Conservation (phyloP, 2,888 invertebrate genomes). For the Heliconius aoede region DNA sequence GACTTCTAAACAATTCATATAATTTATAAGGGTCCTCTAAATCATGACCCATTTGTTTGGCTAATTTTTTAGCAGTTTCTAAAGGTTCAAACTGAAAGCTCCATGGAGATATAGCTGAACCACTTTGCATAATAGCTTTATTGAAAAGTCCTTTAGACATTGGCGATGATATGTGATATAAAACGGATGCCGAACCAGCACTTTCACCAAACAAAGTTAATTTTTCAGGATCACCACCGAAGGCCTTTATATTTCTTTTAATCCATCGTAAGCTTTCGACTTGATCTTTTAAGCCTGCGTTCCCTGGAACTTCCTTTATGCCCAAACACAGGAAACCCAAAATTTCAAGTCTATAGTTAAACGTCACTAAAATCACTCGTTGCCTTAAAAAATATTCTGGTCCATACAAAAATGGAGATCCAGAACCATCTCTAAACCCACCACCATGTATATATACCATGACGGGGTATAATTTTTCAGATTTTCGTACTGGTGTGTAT, state of each 20-base stretch:
- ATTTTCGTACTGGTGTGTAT: slow-evolving; percentile 61
- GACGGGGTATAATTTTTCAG: slow-evolving; percentile 59
- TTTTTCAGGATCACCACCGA: slow-evolving; percentile 73
- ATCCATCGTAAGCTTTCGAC: slow-evolving; percentile 72
- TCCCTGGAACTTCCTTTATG: slow-evolving; percentile 74
- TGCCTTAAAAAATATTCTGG: slow-evolving; percentile 68
- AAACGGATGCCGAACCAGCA: slow-evolving; percentile 73
- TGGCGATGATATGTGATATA: slow-evolving; percentile 70
- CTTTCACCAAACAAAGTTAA: slow-evolving; percentile 76
- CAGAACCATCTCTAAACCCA: slow-evolving; percentile 73
- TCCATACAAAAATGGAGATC: slow-evolving; percentile 69
- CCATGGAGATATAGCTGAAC: slow-evolving; percentile 74
- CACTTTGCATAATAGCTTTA: slow-evolving; percentile 75
- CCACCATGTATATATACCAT: slow-evolving; percentile 79
- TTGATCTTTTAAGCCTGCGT: slow-evolving; percentile 76
- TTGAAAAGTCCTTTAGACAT: slow-evolving; percentile 72
- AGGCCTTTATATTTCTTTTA: slow-evolving; percentile 64
- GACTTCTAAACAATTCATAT: slow-evolving; percentile 60
- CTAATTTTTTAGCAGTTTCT: slow-evolving; percentile 62
- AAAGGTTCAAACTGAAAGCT: slow-evolving; percentile 70
- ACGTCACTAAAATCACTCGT: slow-evolving; percentile 69
- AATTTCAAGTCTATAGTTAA: slow-evolving; percentile 75
- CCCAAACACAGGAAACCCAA: slow-evolving; percentile 74
- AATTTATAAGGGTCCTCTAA: slow-evolving; percentile 63
- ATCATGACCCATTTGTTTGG: slow-evolving; percentile 61